phyloP scores from a whole-genome alignment of 2,113 vertebrate genomes.

The Carettochelys insculpta region DNA sequence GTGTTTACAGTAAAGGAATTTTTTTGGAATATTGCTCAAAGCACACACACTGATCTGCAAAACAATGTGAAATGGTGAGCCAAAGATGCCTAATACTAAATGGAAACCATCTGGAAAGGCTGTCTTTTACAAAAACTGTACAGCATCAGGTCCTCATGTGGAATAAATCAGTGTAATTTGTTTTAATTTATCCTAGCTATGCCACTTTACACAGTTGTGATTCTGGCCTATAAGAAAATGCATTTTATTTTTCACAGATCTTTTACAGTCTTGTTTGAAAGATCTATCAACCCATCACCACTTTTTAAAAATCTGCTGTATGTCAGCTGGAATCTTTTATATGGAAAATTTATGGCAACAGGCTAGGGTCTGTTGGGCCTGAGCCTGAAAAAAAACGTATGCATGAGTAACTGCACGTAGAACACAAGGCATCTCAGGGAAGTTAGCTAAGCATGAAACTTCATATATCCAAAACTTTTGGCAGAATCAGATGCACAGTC shows the following conservation, averaged over 20 bases:
- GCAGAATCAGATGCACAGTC: background rate
- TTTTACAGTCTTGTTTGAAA: background rate
- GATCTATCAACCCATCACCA: background rate
- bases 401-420: background rate
- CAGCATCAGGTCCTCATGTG: background rate
- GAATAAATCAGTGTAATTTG: background rate
- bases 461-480: background rate
- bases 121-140: background rate
- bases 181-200: background rate
- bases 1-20: slow-evolving; percentile 17
- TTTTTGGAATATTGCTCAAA: slow-evolving; percentile 3
- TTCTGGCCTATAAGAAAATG: background rate
- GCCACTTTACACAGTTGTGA: background rate
- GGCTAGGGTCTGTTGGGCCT: background rate
- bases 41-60: background rate
- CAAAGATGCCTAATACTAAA: background rate
- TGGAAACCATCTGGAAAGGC: background rate
- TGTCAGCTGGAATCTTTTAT: background rate
- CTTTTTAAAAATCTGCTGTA: background rate
- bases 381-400: background rate
- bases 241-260: background rate
- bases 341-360: background rate
- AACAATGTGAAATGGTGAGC: background rate
- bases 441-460: background rate
- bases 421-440: background rate